These are phyloP conservation scores for Acronicta aceris DNA, from an alignment of 2,888 invertebrate species.

Conservation along the genomic window DNA sequence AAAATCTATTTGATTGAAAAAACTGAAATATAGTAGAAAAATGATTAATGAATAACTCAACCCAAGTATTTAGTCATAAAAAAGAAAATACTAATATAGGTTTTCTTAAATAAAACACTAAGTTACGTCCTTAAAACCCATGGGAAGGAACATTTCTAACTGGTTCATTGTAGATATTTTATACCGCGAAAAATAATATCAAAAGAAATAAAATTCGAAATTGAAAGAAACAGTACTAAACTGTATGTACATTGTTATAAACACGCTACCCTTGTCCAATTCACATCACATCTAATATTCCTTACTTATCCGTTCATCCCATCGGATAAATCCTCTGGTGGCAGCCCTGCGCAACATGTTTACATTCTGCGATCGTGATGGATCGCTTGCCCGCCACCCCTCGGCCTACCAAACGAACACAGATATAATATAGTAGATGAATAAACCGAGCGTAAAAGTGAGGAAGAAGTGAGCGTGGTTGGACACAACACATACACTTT, in stretches of 20 bases:
- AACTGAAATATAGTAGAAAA: no score
- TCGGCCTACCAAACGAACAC: conserved; percentile 21
- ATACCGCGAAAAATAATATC: background rate
- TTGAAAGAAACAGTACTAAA: background rate
- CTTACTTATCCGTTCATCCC: conserved; percentile 28
- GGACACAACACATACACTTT: background rate
- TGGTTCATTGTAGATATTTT: no score
- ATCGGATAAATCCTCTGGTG: conserved; percentile 23
- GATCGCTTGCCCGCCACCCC: conserved; percentile 48
- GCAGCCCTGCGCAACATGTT: conserved; percentile 57
- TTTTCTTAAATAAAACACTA: no score
- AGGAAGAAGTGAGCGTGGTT: conserved; percentile 6
- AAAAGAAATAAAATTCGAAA: background rate
- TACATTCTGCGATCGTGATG: conserved; percentile 58
- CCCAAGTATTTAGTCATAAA: no score
- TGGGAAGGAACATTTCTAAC: no score
- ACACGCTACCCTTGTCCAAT: conserved; percentile 11
- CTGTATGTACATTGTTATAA: conserved; percentile 6
- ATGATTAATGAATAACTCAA: no score
- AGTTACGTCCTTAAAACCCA: no score
- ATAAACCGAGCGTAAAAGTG: background rate
- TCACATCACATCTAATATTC: conserved; percentile 33
- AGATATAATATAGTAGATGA: conserved; percentile 21
- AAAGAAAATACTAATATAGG: no score
- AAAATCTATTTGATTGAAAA: no score